Conservation (phyloP, 1,140 invertebrate genomes). For the Berghia stephanieae region DNA sequence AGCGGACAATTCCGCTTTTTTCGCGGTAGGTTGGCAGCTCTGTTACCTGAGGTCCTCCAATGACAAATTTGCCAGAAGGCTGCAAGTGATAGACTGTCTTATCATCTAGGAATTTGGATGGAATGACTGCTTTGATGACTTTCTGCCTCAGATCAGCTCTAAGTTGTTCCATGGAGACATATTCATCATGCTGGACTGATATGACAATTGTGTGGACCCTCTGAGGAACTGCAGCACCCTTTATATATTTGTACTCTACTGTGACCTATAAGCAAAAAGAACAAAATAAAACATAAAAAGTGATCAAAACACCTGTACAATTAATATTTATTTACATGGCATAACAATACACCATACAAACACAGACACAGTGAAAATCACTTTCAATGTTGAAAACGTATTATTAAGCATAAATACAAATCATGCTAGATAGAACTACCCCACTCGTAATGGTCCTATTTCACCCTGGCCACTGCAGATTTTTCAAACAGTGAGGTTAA, state of each 20-base stretch:
- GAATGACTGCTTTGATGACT: conserved; percentile 92
- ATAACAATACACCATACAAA: no score
- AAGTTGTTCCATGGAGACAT: conserved; percentile 85
- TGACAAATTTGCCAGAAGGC: conserved; percentile 93
- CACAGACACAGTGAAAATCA: neutral
- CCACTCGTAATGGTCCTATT: no score
- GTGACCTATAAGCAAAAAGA: conserved; percentile 60
- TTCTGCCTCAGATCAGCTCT: conserved; percentile 87
- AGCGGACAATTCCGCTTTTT: no score
- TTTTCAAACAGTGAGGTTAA: no score
- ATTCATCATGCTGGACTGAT: conserved; percentile 94
- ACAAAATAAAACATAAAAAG: conserved; percentile 10
- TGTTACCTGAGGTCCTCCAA: conserved; percentile 89
- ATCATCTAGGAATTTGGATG: conserved; percentile 87
- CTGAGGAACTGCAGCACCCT: conserved; percentile 83
- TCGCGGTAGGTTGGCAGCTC: no score
- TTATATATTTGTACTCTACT: conserved; percentile 64
- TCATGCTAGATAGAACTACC: no score
- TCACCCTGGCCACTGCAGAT: no score
- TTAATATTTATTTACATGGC: no score
- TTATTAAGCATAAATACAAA: neutral
- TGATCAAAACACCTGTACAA: no score
- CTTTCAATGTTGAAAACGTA: neutral
- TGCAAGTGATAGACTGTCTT: conserved; percentile 94
- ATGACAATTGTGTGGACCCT: conserved; percentile 97